Percentiles rank a stretch among this genome's conserved stretches.
Evolutionary conservation across 2,888 invertebrate genomes (phyloP).

Genomic region (Sericinus montela): DNA sequence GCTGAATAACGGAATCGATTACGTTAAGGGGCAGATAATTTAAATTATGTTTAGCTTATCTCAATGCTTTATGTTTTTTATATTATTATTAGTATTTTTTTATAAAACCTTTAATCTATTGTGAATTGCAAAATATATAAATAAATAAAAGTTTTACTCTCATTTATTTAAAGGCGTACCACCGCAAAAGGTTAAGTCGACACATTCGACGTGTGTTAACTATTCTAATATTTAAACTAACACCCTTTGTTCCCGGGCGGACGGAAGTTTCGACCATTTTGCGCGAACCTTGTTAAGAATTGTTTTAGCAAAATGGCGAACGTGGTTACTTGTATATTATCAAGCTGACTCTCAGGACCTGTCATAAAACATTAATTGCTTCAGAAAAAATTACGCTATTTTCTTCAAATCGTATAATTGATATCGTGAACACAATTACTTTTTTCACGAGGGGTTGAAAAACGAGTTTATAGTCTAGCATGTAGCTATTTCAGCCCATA

Average conservation of each 20-base stretch:
- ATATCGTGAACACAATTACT: too few species aligned
- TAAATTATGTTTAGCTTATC: neutral
- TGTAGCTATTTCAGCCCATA: too few species aligned
- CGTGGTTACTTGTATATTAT: constrained; percentile 50
- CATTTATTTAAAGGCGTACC: too few species aligned
- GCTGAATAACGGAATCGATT: neutral
- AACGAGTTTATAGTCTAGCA: too few species aligned
- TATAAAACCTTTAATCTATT: too few species aligned
- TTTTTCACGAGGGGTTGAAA: too few species aligned
- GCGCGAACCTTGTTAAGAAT: constrained; percentile 64
- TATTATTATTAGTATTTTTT: too few species aligned
- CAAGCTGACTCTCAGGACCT: constrained; percentile 35
- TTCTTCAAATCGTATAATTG: too few species aligned
- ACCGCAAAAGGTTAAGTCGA: too few species aligned
- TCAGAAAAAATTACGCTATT: constrained; percentile 41
- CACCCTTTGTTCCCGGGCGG: constrained; percentile 25
- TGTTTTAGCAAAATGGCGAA: constrained; percentile 61
- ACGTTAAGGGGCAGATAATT: neutral
- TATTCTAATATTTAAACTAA: constrained; percentile 43
- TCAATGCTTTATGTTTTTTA: too few species aligned
- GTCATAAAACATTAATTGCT: constrained; percentile 53
- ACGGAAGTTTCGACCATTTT: constrained; percentile 53
- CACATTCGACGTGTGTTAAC: constrained; percentile 21
- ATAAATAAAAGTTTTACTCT: too few species aligned
- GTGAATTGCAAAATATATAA: too few species aligned